Evolutionary conservation across 2,113 vertebrate genomes (phyloP).

Genomic region (Ceyx melanurus): DNA sequence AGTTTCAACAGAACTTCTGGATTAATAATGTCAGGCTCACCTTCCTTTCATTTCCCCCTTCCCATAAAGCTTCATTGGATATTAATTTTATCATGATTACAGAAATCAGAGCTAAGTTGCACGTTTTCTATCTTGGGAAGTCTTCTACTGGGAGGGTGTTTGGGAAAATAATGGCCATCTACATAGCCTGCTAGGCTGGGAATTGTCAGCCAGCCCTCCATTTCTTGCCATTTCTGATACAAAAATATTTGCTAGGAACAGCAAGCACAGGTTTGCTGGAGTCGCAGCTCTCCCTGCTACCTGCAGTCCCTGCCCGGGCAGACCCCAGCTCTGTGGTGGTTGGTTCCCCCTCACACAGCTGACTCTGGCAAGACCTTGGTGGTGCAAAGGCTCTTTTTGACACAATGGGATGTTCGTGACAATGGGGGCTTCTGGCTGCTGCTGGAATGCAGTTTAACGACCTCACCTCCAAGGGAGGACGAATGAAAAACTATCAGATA

Average conservation of each 20-base stretch:
- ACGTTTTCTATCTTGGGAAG: background rate
- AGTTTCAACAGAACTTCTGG: background rate
- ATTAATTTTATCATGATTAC: background rate
- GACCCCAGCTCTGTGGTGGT: background rate
- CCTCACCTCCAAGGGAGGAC: background rate
- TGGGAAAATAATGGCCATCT: background rate
- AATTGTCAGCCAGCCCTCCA: background rate
- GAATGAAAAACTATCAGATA: slow-evolving; percentile 25
- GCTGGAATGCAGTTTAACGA: background rate
- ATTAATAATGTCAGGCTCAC: background rate
- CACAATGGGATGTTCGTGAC: background rate
- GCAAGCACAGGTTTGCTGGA: background rate
- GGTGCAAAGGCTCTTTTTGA: background rate
- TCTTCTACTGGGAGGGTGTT: background rate
- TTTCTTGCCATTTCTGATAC: background rate
- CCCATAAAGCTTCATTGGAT: background rate
- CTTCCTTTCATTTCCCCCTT: background rate
- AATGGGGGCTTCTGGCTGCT: background rate
- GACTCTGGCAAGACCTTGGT: background rate
- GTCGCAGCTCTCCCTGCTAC: background rate
- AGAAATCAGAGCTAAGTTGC: background rate
- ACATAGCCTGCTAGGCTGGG: background rate
- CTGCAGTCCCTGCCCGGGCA: background rate
- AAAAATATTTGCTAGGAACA: no score
- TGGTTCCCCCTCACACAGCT: background rate